Evolutionary conservation across 1,140 invertebrate species (phyloP), one percentile per base, ranked within the genome.

Genomic region (Calliphora vicina): DNA sequence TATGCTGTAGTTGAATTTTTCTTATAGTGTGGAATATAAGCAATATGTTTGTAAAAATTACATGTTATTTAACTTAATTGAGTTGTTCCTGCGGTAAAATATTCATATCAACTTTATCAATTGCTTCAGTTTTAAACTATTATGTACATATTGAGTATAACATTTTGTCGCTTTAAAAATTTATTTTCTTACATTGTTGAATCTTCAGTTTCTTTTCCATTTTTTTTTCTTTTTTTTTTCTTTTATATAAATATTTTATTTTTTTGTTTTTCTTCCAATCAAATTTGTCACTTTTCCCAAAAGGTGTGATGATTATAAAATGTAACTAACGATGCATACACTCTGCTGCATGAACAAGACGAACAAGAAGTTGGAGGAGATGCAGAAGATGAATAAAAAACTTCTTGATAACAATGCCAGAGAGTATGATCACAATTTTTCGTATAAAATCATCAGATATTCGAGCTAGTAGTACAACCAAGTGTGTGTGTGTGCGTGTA

Each of bases 241-340:
- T n/a, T n/a, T n/a, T n/a, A n/a, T n/a, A n/a, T n/a, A n/a, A n/a
- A n/a, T 43, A 43, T 6, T 43, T 43, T 43, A 43, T 43, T 25
- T 67, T 23, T 67, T 67, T 67, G 20, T 23, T 67, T 67, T 23
- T 67, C 23, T 76, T n/a, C 9, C 29, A 43, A 78, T 78, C 74
- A 78, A 78, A 78, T 78, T 78, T 78, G 74, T 45, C n/a, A 78
- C 35, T 78, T 78, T 78, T 78, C 74, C 74, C 74, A 43, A 78
- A 78, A 78, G 74, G 74, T 78, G 35, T 43, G 74, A 43, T 78
- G 74, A 78, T 78, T 78, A 78, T 78, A 78, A 78, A 43, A 78
- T 78, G 15, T 23, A 78, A 43, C 35, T 78, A 78, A 78, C 74
- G 74, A 78, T 78, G 74, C 35, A 45, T 45, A 43, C 35, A 43